Conservation (phyloP, 2,888 invertebrate species). For the Acleris cristana region DNA sequence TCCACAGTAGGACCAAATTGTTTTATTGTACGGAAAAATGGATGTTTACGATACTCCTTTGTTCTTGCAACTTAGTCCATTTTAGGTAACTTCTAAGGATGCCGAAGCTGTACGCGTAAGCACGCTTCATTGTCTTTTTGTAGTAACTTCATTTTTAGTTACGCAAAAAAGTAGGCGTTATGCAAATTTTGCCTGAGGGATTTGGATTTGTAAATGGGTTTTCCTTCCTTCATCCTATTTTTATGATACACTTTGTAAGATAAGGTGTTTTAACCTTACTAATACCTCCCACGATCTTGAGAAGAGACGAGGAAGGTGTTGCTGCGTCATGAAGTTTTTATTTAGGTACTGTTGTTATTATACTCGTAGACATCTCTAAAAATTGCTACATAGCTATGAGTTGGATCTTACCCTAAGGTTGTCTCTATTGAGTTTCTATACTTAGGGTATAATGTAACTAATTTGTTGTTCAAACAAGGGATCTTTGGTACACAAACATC, state of each 20-base stretch:
- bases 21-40: slow-evolving; percentile 74
- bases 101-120: slow-evolving; percentile 55
- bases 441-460: slow-evolving; percentile 80
- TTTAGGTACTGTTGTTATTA: too few species aligned
- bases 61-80: slow-evolving; percentile 51
- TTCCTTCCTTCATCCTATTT: slow-evolving; percentile 9
- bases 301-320: not conserved
- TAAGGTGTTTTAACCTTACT: not conserved
- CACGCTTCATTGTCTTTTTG: slow-evolving; percentile 46
- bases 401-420: slow-evolving; percentile 48
- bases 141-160: slow-evolving; percentile 27
- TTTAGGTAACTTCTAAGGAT: slow-evolving; percentile 62
- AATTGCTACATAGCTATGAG: not conserved
- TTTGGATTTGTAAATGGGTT: slow-evolving; percentile 32
- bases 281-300: slow-evolving; percentile 20
- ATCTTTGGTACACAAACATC: slow-evolving; percentile 72
- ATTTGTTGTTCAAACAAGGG: slow-evolving; percentile 82
- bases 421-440: slow-evolving; percentile 64
- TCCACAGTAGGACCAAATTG: slow-evolving; percentile 77
- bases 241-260: slow-evolving; percentile 9
- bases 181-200: slow-evolving; percentile 32
- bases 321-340: too few species aligned
- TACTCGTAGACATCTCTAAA: not conserved
- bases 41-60: slow-evolving; percentile 66
- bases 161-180: slow-evolving; percentile 33